Conservation (phyloP, 2,888 invertebrate genomes). For the Tethea ocularis region DNA sequence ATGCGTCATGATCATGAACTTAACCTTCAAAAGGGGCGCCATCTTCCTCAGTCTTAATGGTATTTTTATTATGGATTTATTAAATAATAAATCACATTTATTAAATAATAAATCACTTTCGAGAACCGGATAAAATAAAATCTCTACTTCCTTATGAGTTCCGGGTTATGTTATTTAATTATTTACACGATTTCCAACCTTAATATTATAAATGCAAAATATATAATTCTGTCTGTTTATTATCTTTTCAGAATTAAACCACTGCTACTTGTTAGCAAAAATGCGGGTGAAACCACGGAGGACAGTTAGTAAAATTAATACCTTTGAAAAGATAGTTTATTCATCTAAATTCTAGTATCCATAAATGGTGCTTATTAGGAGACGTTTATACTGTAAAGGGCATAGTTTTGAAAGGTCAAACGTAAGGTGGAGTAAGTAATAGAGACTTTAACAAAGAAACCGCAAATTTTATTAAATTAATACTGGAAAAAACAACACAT, state of each 20-base stretch:
- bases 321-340: background rate
- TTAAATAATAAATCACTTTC: background rate
- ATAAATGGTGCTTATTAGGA: background rate
- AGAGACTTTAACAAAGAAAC: background rate
- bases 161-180: background rate
- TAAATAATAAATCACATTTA: too few relatives aligned
- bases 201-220: too few relatives aligned
- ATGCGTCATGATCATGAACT: background rate
- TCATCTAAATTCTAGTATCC: background rate
- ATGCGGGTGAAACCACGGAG: too few relatives aligned
- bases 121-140: background rate
- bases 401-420: background rate
- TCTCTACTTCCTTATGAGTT: background rate
- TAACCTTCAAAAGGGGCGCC: slow-evolving; percentile 1
- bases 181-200: background rate
- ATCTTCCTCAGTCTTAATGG: background rate
- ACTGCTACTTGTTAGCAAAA: too few relatives aligned
- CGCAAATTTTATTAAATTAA: background rate
- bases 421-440: background rate
- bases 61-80: background rate
- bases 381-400: background rate
- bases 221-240: too few relatives aligned
- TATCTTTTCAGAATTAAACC: too few relatives aligned
- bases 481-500: background rate
- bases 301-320: too few relatives aligned